Percentiles rank a stretch among this genome's conserved stretches.
Conservation (phyloP, 2,797 vertebrate species). For the Tokudaia tokunoshimensis region DNA sequence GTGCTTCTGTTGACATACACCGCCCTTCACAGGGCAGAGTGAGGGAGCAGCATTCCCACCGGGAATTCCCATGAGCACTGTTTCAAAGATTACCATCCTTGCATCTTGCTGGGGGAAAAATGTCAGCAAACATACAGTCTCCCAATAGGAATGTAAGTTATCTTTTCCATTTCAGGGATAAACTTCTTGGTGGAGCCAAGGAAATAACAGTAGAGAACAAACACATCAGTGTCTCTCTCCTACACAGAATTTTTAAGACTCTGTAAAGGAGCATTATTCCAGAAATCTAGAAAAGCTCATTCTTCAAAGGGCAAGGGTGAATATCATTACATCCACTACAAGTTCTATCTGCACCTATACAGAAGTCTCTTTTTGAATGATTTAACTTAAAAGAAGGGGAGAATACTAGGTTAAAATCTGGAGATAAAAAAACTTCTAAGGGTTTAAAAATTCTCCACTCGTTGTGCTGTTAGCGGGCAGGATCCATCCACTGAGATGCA, state of each 20-base stretch:
- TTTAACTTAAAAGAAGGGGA: neutral
- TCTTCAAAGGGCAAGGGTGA: neutral
- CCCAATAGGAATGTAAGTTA: neutral
- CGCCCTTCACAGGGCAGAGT: neutral
- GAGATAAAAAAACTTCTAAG: neutral
- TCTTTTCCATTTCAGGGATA: constrained; percentile 42
- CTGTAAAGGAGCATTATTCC: neutral
- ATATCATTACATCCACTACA: neutral
- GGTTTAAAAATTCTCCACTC: neutral
- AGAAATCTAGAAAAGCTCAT: neutral
- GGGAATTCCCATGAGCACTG: neutral
- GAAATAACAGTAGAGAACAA: constrained; percentile 4
- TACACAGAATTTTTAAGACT: neutral
- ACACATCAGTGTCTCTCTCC: neutral
- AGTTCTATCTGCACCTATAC: neutral
- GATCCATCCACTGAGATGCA: neutral
- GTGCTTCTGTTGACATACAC: rapidly evolving
- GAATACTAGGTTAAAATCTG: neutral
- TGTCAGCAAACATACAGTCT: neutral
- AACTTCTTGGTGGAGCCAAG: constrained; percentile 29
- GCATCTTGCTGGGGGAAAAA: neutral
- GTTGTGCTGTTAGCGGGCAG: neutral
- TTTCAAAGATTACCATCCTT: neutral
- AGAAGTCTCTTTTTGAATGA: neutral
- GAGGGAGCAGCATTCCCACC: rapidly evolving